phyloP scores from a whole-genome alignment of 2,113 vertebrate species.

The Clarias macrocephalus region DNA sequence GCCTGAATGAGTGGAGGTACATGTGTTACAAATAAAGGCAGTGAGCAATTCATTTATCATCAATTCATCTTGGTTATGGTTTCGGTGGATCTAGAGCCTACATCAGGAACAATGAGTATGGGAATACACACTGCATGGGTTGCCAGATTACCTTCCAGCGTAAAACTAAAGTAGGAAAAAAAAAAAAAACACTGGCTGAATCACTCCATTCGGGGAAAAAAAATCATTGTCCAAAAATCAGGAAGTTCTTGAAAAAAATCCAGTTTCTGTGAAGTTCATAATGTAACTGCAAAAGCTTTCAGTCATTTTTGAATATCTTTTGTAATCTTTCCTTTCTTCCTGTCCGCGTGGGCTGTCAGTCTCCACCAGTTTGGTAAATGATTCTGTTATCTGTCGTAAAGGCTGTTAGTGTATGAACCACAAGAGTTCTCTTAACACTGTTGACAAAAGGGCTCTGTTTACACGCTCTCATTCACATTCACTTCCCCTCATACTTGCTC shows the following conservation, averaged over 20 bases:
- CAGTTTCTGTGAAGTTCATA: neutral
- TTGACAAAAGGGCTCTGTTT: conserved; percentile 54
- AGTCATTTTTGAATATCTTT: conserved; percentile 1
- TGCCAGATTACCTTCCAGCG: neutral
- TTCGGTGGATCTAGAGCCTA: neutral
- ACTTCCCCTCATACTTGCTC: conserved; percentile 29
- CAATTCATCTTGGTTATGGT: no score
- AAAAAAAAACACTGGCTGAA: neutral
- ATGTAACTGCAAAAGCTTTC: neutral
- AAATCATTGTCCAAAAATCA: neutral
- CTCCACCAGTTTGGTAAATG: conserved; percentile 38
- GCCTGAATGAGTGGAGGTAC: no score
- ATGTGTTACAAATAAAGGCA: neutral
- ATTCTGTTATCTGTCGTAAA: conserved; percentile 46
- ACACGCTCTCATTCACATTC: conserved; percentile 34
- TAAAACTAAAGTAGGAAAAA: neutral
- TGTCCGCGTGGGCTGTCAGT: conserved; percentile 6
- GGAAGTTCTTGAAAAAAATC: neutral
- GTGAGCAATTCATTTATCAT: neutral
- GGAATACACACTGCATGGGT: neutral
- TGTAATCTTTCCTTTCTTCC: conserved; percentile 9
- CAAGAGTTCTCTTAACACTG: conserved; percentile 42
- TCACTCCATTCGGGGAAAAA: neutral
- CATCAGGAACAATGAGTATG: neutral
- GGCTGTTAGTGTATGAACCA: conserved; percentile 31